Conservation (phyloP, 2,888 invertebrate species). For the Eubasilissa splendida region DNA sequence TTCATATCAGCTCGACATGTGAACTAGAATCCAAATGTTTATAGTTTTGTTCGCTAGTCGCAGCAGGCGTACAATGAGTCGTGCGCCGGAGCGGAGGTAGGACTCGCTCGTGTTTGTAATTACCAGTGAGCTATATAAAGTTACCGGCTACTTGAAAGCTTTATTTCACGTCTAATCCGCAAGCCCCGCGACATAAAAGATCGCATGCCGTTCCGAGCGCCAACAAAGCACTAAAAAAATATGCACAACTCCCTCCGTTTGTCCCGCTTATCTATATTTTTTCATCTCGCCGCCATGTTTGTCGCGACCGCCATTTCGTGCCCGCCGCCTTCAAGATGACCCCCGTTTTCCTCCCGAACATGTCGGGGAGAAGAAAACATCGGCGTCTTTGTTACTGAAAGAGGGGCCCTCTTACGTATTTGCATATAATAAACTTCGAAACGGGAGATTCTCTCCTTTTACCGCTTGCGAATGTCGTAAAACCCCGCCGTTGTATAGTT, state of each 20-base stretch:
- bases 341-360: conserved; percentile 25
- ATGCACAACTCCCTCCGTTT: conserved; percentile 35
- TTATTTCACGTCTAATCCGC: conserved; percentile 12
- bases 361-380: conserved; percentile 35
- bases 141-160: conserved; percentile 5
- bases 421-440: conserved; percentile 44
- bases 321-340: conserved; percentile 28
- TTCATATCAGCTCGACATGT: too few species aligned
- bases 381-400: conserved; percentile 41
- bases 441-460: conserved; percentile 2
- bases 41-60: too few species aligned
- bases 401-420: conserved; percentile 38
- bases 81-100: too few species aligned
- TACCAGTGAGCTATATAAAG: neutral
- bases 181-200: neutral
- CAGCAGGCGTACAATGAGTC: too few species aligned
- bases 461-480: conserved; percentile 12
- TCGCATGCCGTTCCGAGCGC: conserved; percentile 9
- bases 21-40: too few species aligned
- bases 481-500: neutral
- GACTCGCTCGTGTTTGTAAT: too few species aligned
- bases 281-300: conserved; percentile 50
- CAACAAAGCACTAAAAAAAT: conserved; percentile 36
- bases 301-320: conserved; percentile 48
- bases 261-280: conserved; percentile 46